Percentiles rank a stretch among this genome's conserved stretches.
phyloP scores from a whole-genome alignment of 2,113 vertebrate genomes.

The Astur gentilis region DNA sequence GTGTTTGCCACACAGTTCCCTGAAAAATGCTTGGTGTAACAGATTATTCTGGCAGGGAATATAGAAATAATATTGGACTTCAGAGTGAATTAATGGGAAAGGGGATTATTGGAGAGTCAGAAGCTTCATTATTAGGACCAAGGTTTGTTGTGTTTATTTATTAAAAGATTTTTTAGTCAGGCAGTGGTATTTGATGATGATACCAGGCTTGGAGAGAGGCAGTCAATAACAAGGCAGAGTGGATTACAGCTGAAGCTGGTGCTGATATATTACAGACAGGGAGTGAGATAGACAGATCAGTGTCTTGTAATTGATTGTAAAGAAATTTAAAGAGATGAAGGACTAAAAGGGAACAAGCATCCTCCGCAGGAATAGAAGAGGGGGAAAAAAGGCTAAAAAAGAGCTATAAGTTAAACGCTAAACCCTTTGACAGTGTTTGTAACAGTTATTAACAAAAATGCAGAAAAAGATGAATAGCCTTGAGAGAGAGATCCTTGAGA shows the following conservation, averaged over 20 bases:
- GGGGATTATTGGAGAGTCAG: background rate
- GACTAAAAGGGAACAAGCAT: background rate
- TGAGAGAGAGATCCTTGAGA: background rate
- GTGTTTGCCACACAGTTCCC: background rate
- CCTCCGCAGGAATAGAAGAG: background rate
- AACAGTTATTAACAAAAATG: background rate
- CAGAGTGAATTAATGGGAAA: background rate
- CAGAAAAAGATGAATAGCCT: background rate
- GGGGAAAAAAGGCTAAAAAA: background rate
- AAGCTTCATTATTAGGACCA: conserved; percentile 9
- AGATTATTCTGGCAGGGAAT: background rate
- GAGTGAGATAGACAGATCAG: conserved; percentile 25
- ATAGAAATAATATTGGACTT: background rate
- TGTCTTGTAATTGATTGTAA: conserved; percentile 49
- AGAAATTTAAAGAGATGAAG: conserved; percentile 39
- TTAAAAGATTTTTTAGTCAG: conserved; percentile 20
- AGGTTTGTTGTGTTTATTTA: conserved; percentile 42
- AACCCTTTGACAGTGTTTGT: background rate
- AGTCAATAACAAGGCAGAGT: conserved; percentile 50
- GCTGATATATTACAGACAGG: conserved; percentile 7
- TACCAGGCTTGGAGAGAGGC: background rate
- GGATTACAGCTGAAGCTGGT: conserved; percentile 41
- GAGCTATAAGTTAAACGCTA: background rate
- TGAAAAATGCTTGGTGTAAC: background rate
- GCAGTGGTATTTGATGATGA: conserved; percentile 19